Percentiles rank a stretch among this genome's conserved stretches.
phyloP scores from a whole-genome alignment of 2,888 invertebrate genomes.

The Papilio protenor region DNA sequence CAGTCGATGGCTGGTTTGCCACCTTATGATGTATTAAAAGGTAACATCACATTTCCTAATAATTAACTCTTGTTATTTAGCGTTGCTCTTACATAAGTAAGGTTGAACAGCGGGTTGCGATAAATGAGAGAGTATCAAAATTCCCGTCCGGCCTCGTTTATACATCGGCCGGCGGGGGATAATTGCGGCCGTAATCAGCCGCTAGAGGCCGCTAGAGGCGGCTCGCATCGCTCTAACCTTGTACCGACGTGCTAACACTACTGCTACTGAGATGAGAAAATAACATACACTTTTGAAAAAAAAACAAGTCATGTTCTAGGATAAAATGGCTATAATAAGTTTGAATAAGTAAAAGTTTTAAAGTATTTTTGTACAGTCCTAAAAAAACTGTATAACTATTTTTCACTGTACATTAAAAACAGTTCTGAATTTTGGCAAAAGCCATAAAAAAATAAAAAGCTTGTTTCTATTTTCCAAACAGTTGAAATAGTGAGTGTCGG shows the following conservation, averaged over 20 bases:
- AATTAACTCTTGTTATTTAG: slow-evolving; percentile 29
- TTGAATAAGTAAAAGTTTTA: neutral
- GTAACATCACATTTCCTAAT: neutral
- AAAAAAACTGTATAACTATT: too few relatives aligned
- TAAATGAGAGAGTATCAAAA: slow-evolving; percentile 42
- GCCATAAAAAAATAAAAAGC: too few relatives aligned
- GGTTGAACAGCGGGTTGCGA: slow-evolving; percentile 32
- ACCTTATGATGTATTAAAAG: neutral
- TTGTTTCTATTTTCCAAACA: too few relatives aligned
- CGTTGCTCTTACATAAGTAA: slow-evolving; percentile 25
- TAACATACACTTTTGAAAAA: neutral
- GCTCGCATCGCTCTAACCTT: slow-evolving; percentile 48
- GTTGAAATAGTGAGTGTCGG: too few relatives aligned
- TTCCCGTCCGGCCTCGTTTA: slow-evolving; percentile 49
- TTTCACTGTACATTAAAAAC: too few relatives aligned
- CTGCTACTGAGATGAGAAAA: neutral
- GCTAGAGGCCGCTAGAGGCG: slow-evolving; percentile 45
- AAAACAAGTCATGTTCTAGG: neutral
- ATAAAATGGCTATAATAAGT: neutral
- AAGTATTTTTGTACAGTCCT: neutral
- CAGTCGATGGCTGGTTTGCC: too few relatives aligned
- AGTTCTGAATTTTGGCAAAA: too few relatives aligned
- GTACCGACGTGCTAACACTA: slow-evolving; percentile 29
- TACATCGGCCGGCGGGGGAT: slow-evolving; percentile 59
- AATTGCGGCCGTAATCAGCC: slow-evolving; percentile 59